Conservation (phyloP, 2,797 vertebrate genomes). For the Falco rusticolus region DNA sequence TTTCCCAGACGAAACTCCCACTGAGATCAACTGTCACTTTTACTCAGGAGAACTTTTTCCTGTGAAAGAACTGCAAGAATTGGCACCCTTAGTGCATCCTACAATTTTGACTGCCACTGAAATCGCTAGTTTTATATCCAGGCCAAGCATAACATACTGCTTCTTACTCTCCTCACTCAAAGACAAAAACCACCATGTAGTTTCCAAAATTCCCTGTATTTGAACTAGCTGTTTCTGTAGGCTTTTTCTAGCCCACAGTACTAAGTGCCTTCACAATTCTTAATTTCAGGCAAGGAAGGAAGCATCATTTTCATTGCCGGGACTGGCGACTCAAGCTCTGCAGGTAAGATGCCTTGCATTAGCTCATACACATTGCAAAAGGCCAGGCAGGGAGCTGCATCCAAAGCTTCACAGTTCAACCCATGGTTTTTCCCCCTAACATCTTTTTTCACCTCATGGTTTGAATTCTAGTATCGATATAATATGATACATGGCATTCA, state of each 20-base stretch:
- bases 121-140: neutral
- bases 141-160: slow-evolving; percentile 10
- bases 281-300: neutral
- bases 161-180: neutral
- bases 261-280: neutral
- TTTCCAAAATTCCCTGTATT: neutral
- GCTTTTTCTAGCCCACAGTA: neutral
- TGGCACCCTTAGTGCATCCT: neutral
- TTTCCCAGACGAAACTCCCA: slow-evolving; percentile 47
- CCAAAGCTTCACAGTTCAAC: neutral
- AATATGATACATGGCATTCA: neutral
- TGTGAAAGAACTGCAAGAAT: slow-evolving; percentile 9
- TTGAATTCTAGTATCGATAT: neutral
- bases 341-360: neutral
- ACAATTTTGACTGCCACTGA: neutral
- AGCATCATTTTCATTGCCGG: neutral
- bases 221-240: neutral
- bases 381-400: neutral
- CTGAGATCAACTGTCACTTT: slow-evolving; percentile 47
- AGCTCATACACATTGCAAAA: fast-evolving
- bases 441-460: neutral
- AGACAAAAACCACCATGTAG: neutral
- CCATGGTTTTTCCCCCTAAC: neutral
- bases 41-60: slow-evolving; percentile 19
- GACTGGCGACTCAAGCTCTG: neutral